Evolutionary conservation across 2,888 invertebrate species (phyloP).

Genomic region (Tenthredo distinguenda): DNA sequence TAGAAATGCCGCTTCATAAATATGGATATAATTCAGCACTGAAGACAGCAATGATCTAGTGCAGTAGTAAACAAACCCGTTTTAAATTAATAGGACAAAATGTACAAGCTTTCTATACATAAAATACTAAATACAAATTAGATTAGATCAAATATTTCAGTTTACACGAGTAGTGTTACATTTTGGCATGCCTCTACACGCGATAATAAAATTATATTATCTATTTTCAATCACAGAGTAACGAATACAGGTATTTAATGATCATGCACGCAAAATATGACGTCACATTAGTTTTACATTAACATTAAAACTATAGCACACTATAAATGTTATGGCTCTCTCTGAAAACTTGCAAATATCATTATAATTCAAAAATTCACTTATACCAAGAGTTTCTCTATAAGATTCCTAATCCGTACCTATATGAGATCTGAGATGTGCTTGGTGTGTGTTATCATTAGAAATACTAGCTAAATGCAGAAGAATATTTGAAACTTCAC

Average conservation of each 20-base stretch:
- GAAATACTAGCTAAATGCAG: neutral
- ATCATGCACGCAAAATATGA: conserved; percentile 64
- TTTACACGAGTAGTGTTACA: conserved; percentile 54
- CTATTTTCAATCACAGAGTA: conserved; percentile 65
- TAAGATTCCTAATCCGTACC: neutral
- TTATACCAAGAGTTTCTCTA: neutral
- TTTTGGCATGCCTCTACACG: conserved; percentile 63
- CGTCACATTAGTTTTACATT: conserved; percentile 31
- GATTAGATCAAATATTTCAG: conserved; percentile 35
- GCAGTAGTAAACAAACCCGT: conserved; percentile 59
- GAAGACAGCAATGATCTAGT: conserved; percentile 34
- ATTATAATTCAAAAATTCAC: neutral
- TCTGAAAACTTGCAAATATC: conserved; percentile 31
- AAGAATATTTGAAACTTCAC: neutral
- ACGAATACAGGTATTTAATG: conserved; percentile 61
- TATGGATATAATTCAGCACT: conserved; percentile 50
- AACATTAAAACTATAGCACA: conserved; percentile 42
- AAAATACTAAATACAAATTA: conserved; percentile 59
- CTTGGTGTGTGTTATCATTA: neutral
- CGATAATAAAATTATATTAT: conserved; percentile 59
- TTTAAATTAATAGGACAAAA: conserved; percentile 61
- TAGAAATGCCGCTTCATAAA: conserved; percentile 63
- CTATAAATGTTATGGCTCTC: conserved; percentile 40
- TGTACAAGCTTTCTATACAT: conserved; percentile 63
- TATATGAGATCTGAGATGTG: conserved; percentile 38